Evolutionary conservation across 2,888 invertebrate genomes (phyloP).

Genomic region (Cheilosia impressa): DNA sequence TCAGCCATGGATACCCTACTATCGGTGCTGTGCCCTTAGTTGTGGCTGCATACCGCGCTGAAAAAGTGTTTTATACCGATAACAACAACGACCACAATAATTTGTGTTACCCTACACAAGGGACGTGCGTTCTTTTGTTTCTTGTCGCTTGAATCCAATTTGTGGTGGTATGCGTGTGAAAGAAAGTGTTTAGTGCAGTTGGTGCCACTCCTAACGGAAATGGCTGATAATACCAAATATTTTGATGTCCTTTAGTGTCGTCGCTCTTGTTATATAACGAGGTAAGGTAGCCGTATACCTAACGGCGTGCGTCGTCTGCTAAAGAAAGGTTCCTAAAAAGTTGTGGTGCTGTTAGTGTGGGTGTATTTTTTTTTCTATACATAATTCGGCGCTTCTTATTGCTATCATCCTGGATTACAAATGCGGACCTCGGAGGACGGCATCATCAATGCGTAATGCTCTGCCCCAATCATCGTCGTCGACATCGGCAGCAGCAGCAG

Average conservation of each 20-base stretch:
- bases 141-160: background rate
- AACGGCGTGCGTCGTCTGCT: slow-evolving; percentile 35
- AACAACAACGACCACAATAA: slow-evolving; percentile 46
- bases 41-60: slow-evolving; percentile 54
- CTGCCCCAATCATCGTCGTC: slow-evolving; percentile 65
- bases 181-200: slow-evolving; percentile 62
- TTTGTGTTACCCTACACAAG: no score
- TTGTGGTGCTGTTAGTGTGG: slow-evolving; percentile 3
- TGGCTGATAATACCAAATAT: slow-evolving; percentile 66
- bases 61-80: slow-evolving; percentile 62
- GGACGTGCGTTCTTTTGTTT: slow-evolving; percentile 5
- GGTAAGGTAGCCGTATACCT: slow-evolving; percentile 34
- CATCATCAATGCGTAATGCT: slow-evolving; percentile 71
- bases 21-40: slow-evolving; percentile 53
- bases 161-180: slow-evolving; percentile 22
- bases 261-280: slow-evolving; percentile 62
- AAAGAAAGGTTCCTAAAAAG: slow-evolving; percentile 23
- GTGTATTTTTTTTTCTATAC: slow-evolving; percentile 11
- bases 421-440: slow-evolving; percentile 70
- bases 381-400: slow-evolving; percentile 21
- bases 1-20: slow-evolving; percentile 61
- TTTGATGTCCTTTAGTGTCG: slow-evolving; percentile 35
- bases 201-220: slow-evolving; percentile 68
- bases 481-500: slow-evolving; percentile 78
- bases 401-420: slow-evolving; percentile 71